phyloP scores from a whole-genome alignment of 2,797 vertebrate species.

The Poecile montanus region DNA sequence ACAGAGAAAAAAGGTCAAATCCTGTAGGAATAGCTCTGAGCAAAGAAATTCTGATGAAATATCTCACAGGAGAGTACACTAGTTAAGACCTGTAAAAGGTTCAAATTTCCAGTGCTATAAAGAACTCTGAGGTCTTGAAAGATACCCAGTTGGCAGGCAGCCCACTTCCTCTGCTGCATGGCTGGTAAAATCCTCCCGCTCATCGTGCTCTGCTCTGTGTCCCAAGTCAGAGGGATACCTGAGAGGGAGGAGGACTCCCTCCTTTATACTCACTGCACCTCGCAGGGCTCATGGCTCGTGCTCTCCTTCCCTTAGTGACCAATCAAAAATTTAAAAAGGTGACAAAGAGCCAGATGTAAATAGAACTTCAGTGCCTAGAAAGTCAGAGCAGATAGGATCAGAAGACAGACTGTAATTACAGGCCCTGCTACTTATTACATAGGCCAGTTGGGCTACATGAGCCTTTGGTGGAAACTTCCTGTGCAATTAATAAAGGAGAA shows the following conservation, averaged over 20 bases:
- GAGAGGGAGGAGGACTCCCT: not conserved
- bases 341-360: slow-evolving; percentile 30
- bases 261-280: not conserved
- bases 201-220: not conserved
- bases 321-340: slow-evolving; percentile 23
- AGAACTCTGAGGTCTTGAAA: slow-evolving; percentile 13
- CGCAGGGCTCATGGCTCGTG: not conserved
- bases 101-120: slow-evolving; percentile 33
- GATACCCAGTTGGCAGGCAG: not conserved
- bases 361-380: slow-evolving; percentile 38
- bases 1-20: not conserved
- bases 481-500: slow-evolving; percentile 62
- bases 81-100: slow-evolving; percentile 14
- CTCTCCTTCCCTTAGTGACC: not conserved
- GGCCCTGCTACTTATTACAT: slow-evolving; percentile 64
- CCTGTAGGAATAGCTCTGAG: not conserved
- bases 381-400: slow-evolving; percentile 43
- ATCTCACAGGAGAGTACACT: not conserved
- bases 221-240: not conserved
- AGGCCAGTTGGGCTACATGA: slow-evolving; percentile 58
- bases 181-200: not conserved
- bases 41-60: not conserved
- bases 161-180: not conserved
- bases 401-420: slow-evolving; percentile 61
- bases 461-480: slow-evolving; percentile 64